Evolutionary conservation across 2,797 vertebrate genomes (phyloP).

Genomic region (Hirundo rustica): DNA sequence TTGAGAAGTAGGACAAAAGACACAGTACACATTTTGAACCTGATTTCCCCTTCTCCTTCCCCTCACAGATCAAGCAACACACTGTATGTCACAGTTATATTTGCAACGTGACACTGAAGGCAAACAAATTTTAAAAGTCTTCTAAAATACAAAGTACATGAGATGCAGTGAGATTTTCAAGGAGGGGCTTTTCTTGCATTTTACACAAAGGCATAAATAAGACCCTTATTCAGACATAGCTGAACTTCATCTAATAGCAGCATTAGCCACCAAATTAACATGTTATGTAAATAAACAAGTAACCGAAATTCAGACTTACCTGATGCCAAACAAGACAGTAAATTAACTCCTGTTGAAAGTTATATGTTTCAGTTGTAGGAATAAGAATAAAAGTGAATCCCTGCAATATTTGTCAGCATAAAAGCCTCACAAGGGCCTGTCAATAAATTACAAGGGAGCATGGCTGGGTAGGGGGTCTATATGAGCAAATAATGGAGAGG

Average conservation of each 20-base stretch:
- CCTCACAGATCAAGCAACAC: neutral
- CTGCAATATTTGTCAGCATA: neutral
- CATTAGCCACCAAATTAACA: neutral
- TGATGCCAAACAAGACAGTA: neutral
- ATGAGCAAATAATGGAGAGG: neutral
- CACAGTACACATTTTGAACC: neutral
- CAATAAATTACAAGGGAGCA: neutral
- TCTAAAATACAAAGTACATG: neutral
- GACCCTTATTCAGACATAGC: neutral
- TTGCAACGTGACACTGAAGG: neutral
- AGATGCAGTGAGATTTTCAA: neutral
- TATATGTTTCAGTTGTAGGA: neutral
- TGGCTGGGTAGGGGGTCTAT: neutral
- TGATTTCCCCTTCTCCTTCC: slow-evolving; percentile 44
- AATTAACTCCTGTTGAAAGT: neutral
- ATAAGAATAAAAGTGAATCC: neutral
- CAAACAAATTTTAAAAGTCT: neutral
- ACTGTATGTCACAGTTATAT: neutral
- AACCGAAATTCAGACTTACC: neutral
- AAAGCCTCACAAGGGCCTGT: neutral
- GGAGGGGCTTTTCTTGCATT: neutral
- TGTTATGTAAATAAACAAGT: neutral
- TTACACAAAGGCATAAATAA: neutral
- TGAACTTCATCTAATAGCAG: neutral
- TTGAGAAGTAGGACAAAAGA: slow-evolving; percentile 6